Conservation (phyloP, 2,888 invertebrate genomes). For the Epinotia nisella region DNA sequence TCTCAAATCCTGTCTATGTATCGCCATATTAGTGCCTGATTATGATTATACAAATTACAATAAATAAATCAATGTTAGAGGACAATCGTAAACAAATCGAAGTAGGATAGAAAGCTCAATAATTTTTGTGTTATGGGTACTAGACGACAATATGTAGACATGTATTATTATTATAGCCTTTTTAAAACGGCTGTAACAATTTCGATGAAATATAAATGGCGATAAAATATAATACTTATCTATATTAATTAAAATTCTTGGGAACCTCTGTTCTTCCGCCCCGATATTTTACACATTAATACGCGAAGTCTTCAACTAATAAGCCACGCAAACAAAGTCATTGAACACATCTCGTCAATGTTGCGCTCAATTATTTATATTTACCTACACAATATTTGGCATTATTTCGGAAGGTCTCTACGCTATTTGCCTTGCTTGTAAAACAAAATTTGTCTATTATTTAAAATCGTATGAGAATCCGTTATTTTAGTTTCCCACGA, state of each 20-base stretch:
- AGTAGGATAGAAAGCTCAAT: too few species aligned
- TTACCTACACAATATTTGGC: conserved; percentile 38
- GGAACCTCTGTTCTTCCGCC: not conserved
- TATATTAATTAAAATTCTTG: not conserved
- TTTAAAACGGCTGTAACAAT: too few species aligned
- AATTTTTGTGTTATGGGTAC: too few species aligned
- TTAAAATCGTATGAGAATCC: not conserved
- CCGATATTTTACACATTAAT: not conserved
- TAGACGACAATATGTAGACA: too few species aligned
- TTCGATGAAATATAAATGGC: too few species aligned
- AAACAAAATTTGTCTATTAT: not conserved
- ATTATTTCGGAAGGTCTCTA: conserved; percentile 28
- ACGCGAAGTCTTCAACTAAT: not conserved
- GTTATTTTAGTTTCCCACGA: not conserved
- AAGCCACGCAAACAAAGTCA: conserved; percentile 3
- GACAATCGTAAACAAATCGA: too few species aligned
- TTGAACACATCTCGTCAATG: conserved; percentile 22
- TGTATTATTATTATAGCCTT: too few species aligned
- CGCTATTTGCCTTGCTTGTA: conserved; percentile 4
- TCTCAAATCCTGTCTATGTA: not conserved
- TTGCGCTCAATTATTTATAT: conserved; percentile 22
- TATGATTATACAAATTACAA: too few species aligned
- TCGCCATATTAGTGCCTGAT: too few species aligned
- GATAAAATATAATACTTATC: too few species aligned
- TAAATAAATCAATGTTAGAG: too few species aligned